Evolutionary conservation across 2,888 invertebrate species (phyloP).

Genomic region (Acronicta alni): DNA sequence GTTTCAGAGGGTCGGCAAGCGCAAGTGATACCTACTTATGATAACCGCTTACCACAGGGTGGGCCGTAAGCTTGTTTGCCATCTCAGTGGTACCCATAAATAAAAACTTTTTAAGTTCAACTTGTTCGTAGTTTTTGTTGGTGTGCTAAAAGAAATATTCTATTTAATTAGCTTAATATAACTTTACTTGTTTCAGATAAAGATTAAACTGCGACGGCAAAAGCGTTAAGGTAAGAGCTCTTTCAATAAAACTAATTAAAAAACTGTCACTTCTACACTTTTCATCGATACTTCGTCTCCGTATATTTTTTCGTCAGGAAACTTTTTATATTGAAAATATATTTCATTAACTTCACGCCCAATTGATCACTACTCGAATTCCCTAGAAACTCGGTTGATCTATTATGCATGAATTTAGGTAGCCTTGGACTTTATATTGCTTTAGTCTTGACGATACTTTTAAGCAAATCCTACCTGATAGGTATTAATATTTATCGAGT

Average conservation of each 20-base stretch:
- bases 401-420: slow-evolving; percentile 50
- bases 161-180: too few relatives aligned
- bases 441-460: slow-evolving; percentile 18
- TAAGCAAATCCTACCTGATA: slow-evolving; percentile 14
- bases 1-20: too few relatives aligned
- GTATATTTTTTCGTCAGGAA: slow-evolving; percentile 3
- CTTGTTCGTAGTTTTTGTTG: too few relatives aligned
- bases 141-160: too few relatives aligned
- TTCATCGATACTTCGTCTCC: not conserved
- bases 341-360: slow-evolving; percentile 44
- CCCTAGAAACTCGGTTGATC: slow-evolving; percentile 44
- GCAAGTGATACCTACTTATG: too few relatives aligned
- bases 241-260: slow-evolving; percentile 2
- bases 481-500: slow-evolving; percentile 23
- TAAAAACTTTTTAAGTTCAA: too few relatives aligned
- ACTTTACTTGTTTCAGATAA: too few relatives aligned
- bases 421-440: slow-evolving; percentile 25
- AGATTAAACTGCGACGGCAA: too few relatives aligned
- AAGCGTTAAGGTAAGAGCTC: not conserved
- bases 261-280: not conserved
- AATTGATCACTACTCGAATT: slow-evolving; percentile 34
- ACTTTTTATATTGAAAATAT: slow-evolving; percentile 17
- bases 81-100: too few relatives aligned
- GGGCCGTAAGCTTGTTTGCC: too few relatives aligned
- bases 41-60: too few relatives aligned